Base-by-base conservation (phyloP, 2,113 vertebrate species). In the Paramisgurnus dabryanus region DNA sequence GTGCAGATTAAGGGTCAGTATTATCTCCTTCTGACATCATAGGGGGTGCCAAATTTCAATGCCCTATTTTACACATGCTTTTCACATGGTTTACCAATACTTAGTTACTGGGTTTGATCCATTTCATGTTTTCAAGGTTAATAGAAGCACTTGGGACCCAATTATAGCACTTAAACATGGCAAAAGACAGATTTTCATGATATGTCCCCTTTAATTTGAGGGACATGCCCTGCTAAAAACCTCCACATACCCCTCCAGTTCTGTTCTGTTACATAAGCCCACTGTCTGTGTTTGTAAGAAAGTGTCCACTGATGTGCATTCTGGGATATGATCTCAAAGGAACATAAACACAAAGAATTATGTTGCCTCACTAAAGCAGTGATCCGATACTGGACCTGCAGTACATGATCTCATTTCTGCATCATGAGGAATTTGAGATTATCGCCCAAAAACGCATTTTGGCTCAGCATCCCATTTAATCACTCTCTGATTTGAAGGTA, bases 301-400 rank as follows among this genome's bases (percentile, higher is more conserved):
- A 61, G 34, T 43, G 27, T 53, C 17, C 1, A 55, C 39, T 76
- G 27, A 65, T 66, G 34, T 66, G 58, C 11, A 75, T 75, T 75
- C 43, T 49, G 58, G 72, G 41, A 49, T 34, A 13, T 6, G 43
- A 45, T 45, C 15, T 76, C 74, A 2, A 47, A 76, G 4, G 70
- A 67, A 40, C 12, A 39, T 65, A 17, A 41, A n/a, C n/a, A 58
- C 9, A 80, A 65, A 66, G 39, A 69, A 74, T 67, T 67, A 2
- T 4, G 27, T 45, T 74, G 70, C 74, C 50, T 60, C 13, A 67
- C 70, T 67, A 80, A 80, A 66, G 12, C 47, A 60, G 41, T 27
- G 60, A 60, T 39, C 53, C 63, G 76, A 60, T 76, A 80, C 22
- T 0, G 10, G 17, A 11, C 61, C 45, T 49, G 57, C 10, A 10